These are phyloP conservation scores for Synergus umbraculus DNA, from an alignment of 2,888 invertebrate species.

Conservation along the genomic window DNA sequence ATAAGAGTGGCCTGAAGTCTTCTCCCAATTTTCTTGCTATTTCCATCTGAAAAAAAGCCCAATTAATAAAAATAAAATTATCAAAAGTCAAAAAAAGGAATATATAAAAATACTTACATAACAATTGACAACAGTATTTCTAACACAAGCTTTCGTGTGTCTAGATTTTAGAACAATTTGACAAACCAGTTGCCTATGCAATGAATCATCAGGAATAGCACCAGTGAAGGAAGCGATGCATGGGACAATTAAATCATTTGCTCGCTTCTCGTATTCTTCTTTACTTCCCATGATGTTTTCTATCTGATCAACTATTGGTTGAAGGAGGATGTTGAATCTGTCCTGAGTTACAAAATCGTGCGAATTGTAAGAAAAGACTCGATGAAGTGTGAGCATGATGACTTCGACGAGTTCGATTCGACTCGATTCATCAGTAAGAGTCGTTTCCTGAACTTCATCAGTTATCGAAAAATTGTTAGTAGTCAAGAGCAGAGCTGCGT, in stretches of 20 bases:
- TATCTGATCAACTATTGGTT: slow-evolving; percentile 92
- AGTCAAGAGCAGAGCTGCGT: slow-evolving; percentile 86
- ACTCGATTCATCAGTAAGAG: slow-evolving; percentile 75
- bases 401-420: slow-evolving; percentile 81
- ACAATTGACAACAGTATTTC: slow-evolving; percentile 71
- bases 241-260: slow-evolving; percentile 83
- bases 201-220: slow-evolving; percentile 89
- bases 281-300: slow-evolving; percentile 86
- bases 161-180: slow-evolving; percentile 93
- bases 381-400: slow-evolving; percentile 86
- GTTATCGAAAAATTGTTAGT: slow-evolving; percentile 80
- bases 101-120: slow-evolving; percentile 62
- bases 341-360: slow-evolving; percentile 91
- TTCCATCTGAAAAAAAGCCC: slow-evolving; percentile 78
- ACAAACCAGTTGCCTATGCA: slow-evolving; percentile 95
- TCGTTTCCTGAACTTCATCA: slow-evolving; percentile 79
- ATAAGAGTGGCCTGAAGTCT: slow-evolving; percentile 91
- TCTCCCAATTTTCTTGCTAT: slow-evolving; percentile 91
- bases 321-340: slow-evolving; percentile 90
- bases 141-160: slow-evolving; percentile 85
- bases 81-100: background rate
- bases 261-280: slow-evolving; percentile 81
- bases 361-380: slow-evolving; percentile 89
- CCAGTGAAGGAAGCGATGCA: slow-evolving; percentile 91
- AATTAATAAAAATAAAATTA: slow-evolving; percentile 36